Base-by-base conservation (phyloP, 2,113 vertebrate genomes). In the Chaetorhynchus papuensis region DNA sequence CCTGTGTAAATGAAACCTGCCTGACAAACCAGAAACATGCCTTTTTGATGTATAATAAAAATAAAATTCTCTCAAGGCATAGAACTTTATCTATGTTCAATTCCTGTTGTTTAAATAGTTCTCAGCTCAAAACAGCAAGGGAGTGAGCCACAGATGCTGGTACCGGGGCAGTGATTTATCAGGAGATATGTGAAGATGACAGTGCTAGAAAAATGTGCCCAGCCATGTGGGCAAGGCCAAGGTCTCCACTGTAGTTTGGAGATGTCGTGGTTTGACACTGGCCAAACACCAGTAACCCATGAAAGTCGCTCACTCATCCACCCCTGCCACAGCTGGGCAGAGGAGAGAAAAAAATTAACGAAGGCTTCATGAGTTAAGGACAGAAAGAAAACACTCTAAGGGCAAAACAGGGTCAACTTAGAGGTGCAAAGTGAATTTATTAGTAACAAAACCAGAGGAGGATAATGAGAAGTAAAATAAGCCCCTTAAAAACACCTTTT, bases 31-130 rank as follows among this genome's bases (percentile, higher is more conserved):
- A 96, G 79, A 92, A 96, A 90, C 90, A 60, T 71, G 89, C 64
- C 79, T 93, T 95, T 96, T 94, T 90, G 85, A 94, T 81, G 66
- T 70, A 74, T 85, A 94, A 96, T 89, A 93, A 96, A 96, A 97
- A 95, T 96, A 97, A 97, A 96, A 92, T 50, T 63, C 15, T 95
- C 70, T 94, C 84, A 59, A 74, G 87, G 79, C 71, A 0, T 60
- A 66, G 31, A 86, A 77, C 59, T 52, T 72, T 89, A 59, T 3
- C 28, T 87, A 44, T 78, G 60, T 78, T 97, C 39, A 66, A 15
- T 86, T 91, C 50, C 47, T 93, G 82, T 83, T 79, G 87, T 77
- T 85, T 87, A 83, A 95, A 93, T 80, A 88, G 68, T 74, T 92
- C 12, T 59, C 27, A 30, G 75, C 64, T 93, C 53, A 70, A 59